Percentiles rank a stretch among this genome's conserved stretches.
phyloP scores from a whole-genome alignment of 2,888 invertebrate species.

The Pseudanteris insignis region DNA sequence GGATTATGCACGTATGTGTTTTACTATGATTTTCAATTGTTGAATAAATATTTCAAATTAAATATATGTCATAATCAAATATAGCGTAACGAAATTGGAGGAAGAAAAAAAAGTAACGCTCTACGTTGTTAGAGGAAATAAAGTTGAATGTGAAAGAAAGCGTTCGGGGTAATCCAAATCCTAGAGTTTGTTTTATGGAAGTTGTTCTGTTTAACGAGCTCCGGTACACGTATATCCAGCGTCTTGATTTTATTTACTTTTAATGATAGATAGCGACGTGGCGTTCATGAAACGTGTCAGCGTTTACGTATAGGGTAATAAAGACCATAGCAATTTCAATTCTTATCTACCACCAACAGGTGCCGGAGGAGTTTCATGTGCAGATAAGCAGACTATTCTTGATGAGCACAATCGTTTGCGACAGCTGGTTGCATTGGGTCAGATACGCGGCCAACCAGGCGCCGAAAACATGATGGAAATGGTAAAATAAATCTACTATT shows the following conservation, averaged over 20 bases:
- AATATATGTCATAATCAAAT: too few species aligned
- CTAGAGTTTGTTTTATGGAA: not conserved
- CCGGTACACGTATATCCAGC: slow-evolving; percentile 7
- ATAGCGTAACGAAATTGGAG: too few species aligned
- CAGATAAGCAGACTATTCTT: slow-evolving; percentile 80
- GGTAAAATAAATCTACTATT: too few species aligned
- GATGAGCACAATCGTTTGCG: slow-evolving; percentile 84
- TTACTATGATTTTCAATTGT: too few species aligned
- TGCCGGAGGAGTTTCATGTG: slow-evolving; percentile 75
- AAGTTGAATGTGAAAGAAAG: too few species aligned
- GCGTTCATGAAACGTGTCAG: slow-evolving; percentile 12
- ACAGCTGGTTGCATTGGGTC: slow-evolving; percentile 82
- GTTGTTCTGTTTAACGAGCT: slow-evolving; percentile 7
- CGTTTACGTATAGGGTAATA: slow-evolving; percentile 27
- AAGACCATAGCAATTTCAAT: slow-evolving; percentile 35
- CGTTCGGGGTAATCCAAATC: not conserved
- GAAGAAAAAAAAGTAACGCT: too few species aligned
- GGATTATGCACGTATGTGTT: too few species aligned
- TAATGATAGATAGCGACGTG: slow-evolving; percentile 18
- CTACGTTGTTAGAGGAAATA: too few species aligned
- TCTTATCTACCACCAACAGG: slow-evolving; percentile 65
- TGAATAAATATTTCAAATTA: too few species aligned
- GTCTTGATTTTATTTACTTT: slow-evolving; percentile 24
- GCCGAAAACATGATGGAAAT: slow-evolving; percentile 89
- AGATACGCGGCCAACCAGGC: slow-evolving; percentile 79